Base-by-base conservation (phyloP, 2,113 vertebrate species). In the Megaceryle torquata region DNA sequence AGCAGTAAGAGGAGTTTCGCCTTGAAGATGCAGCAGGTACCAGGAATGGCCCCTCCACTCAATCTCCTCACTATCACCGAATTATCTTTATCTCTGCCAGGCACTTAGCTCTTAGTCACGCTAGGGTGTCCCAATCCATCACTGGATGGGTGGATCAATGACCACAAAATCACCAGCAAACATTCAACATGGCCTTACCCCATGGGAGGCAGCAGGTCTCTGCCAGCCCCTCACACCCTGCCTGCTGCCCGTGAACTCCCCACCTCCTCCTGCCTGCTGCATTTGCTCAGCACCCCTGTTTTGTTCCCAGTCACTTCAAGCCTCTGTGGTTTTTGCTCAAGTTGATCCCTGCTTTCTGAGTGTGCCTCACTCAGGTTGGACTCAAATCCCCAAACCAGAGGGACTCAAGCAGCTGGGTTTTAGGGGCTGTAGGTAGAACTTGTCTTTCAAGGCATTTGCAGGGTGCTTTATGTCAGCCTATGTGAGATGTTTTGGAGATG, bases 161-260 rank as follows among this genome's bases (percentile, higher is more conserved):
- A 56, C 33, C 31, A 46, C 0, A 0, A 35, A 76, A 15, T 12
- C 54, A 64, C 57, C 60, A 63, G 37, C 50, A 71, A 26, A 33
- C 13, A 3, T 5, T 43, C 37, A 22, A 3, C 2, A 7, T 1
- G 0, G 3, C 2, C 64, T 44, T 3, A 1, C 11, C 41, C 15
- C 17, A 15, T 0, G 2, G 24, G 26, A 57, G 43, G 18, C 71
- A 60, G 39, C 71, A 15, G 37, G 31, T 6, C 53, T 29, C 80
- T 57, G 35, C 18, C 12, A 2, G 8, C 20, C 37, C n/a, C 7
- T 71, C 10, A 1, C 63, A 54, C 1, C 2, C 80, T 57, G 39
- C 39, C 33, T 33, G 13, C 65, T 87, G 39, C 56, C 50, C 6
- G 1, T 1, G 54, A 35, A 35, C 1, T 7, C 44, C 44, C 19